Evolutionary conservation across 2,113 vertebrate genomes (phyloP).

Genomic region (Eulemur macaco): DNA sequence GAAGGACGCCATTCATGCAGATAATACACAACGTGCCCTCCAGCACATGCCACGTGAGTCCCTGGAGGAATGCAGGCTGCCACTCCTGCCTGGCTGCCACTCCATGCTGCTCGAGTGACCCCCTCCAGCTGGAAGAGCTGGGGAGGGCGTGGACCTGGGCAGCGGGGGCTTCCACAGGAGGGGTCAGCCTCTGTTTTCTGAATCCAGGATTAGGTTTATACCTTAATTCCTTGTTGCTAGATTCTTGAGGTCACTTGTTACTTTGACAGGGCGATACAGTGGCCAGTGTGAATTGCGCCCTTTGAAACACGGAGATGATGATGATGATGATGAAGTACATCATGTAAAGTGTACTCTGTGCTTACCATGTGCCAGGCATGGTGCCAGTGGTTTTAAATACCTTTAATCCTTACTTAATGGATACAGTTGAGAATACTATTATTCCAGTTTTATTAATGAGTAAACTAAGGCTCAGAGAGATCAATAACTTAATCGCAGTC

Average conservation of each 20-base stretch:
- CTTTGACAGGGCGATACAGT: not conserved
- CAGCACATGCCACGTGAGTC: not conserved
- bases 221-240: not conserved
- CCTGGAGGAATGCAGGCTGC: not conserved
- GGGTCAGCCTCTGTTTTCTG: not conserved
- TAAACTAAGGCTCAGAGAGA: conserved; percentile 11
- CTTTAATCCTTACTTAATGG: not conserved
- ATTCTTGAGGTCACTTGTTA: not conserved
- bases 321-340: not conserved
- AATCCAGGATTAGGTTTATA: not conserved
- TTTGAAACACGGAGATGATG: not conserved
- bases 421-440: not conserved
- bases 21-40: not conserved
- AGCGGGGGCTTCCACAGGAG: not conserved
- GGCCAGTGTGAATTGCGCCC: not conserved
- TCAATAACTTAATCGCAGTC: not conserved
- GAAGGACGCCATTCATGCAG: not conserved
- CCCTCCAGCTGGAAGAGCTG: not conserved
- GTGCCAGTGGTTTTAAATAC: not conserved
- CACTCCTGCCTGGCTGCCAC: too few species aligned
- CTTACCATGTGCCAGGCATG: not conserved
- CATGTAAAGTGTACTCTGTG: not conserved
- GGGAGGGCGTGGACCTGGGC: not conserved
- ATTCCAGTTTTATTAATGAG: not conserved
- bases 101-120: not conserved